Conservation (phyloP, 2,113 vertebrate species). For the Ochotona curzoniae region DNA sequence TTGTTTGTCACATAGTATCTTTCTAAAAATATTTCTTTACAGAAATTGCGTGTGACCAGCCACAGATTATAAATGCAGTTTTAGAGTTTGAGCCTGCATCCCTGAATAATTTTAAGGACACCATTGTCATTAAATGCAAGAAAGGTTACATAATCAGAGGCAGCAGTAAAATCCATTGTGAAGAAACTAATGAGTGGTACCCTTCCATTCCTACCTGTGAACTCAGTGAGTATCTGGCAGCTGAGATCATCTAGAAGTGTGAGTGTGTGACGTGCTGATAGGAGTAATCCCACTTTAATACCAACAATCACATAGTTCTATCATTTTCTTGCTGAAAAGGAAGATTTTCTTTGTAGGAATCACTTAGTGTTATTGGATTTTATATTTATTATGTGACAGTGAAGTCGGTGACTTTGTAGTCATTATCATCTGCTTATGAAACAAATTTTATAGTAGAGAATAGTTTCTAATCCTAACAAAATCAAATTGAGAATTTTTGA, state of each 20-base stretch:
- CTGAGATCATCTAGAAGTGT: not conserved
- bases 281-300: not conserved
- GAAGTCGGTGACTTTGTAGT: not conserved
- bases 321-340: not conserved
- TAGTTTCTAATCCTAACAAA: not conserved
- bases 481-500: not conserved
- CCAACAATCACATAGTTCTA: not conserved
- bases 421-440: not conserved
- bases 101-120: not conserved
- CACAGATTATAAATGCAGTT: conserved; percentile 50
- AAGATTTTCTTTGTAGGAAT: not conserved
- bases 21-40: not conserved
- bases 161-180: not conserved
- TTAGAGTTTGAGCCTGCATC: not conserved
- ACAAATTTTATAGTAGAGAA: not conserved
- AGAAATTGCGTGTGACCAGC: conserved; percentile 65
- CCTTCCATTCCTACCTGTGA: conserved; percentile 61
- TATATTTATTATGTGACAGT: not conserved
- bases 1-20: not conserved
- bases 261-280: not conserved
- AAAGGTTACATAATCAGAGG: conserved; percentile 8
- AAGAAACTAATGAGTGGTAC: conserved; percentile 47
- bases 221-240: conserved; percentile 46
- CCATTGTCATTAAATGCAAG: conserved; percentile 57
- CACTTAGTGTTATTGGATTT: not conserved